Conservation (phyloP, 2,888 invertebrate species). For the Epirrhoe tristata region DNA sequence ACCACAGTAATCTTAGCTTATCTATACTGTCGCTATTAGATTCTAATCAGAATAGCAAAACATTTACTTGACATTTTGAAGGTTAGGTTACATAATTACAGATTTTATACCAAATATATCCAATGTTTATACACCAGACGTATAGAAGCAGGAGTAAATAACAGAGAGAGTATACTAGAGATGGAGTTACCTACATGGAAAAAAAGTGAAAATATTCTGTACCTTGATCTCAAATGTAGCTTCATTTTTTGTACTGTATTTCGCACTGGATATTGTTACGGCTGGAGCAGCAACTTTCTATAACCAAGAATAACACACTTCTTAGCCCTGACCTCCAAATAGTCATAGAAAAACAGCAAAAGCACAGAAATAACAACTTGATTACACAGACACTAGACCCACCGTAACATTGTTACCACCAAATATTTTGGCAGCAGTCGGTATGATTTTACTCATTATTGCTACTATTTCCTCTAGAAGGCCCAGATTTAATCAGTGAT, state of each 20-base stretch:
- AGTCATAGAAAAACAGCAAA: conserved; percentile 16
- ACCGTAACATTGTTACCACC: conserved; percentile 67
- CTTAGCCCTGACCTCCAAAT: conserved; percentile 17
- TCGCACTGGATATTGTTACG: conserved; percentile 72
- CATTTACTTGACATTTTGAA: conserved; percentile 72
- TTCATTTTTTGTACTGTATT: conserved; percentile 86
- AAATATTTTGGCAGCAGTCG: conserved; percentile 69
- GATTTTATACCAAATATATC: conserved; percentile 26
- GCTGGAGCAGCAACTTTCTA: conserved; percentile 74
- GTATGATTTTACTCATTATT: conserved; percentile 77
- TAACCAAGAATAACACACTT: conserved; percentile 46
- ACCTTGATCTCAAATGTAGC: conserved; percentile 87
- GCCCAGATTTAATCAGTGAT: conserved; percentile 72
- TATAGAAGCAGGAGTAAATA: neutral
- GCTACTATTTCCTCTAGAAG: conserved; percentile 60
- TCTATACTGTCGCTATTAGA: conserved; percentile 11
- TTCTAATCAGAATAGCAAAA: conserved; percentile 43
- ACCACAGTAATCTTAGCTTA: conserved; percentile 2
- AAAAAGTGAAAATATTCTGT: conserved; percentile 26
- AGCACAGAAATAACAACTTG: conserved; percentile 12
- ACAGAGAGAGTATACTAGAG: neutral
- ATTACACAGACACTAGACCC: conserved; percentile 44
- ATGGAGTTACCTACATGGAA: neutral
- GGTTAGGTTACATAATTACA: conserved; percentile 80
- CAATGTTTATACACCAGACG: neutral